A percentile compares a stretch with the other conserved stretches of the same genome.
Evolutionary conservation across 2,113 vertebrate species (phyloP).

Genomic region (Mastomys coucha): DNA sequence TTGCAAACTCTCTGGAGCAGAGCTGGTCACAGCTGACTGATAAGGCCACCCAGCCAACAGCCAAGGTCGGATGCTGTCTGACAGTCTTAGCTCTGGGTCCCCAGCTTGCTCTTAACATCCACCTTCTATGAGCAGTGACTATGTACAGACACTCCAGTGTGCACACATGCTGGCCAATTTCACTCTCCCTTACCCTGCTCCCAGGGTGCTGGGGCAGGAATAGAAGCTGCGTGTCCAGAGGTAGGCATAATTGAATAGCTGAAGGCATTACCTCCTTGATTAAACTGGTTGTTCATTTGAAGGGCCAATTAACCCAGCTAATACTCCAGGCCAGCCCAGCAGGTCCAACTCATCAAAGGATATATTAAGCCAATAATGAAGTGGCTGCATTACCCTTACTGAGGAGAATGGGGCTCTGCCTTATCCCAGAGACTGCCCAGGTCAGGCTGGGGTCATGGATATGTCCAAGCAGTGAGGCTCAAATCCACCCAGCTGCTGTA

Average conservation of each 20-base stretch:
- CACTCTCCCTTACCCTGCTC: not conserved
- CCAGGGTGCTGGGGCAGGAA: not conserved
- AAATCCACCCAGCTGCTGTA: not conserved
- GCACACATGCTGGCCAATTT: not conserved
- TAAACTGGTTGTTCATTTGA: slow-evolving; percentile 77
- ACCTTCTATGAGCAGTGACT: not conserved
- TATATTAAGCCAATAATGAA: slow-evolving; percentile 64
- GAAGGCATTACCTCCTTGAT: slow-evolving; percentile 76
- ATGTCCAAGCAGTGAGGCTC: not conserved
- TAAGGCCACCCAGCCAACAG: not conserved
- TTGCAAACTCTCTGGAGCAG: not conserved
- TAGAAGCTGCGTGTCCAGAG: not conserved
- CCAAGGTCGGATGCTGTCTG: not conserved
- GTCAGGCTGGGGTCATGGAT: not conserved
- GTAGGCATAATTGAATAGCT: slow-evolving; percentile 63
- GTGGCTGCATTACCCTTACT: slow-evolving; percentile 14
- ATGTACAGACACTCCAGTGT: not conserved
- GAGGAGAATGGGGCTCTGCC: not conserved
- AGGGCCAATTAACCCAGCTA: slow-evolving; percentile 78
- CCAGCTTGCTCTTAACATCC: slow-evolving; percentile 25
- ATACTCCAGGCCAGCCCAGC: slow-evolving; percentile 72
- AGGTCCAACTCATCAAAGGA: slow-evolving; percentile 47
- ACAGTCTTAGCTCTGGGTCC: not conserved
- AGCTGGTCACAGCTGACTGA: not conserved
- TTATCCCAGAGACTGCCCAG: not conserved